A percentile compares a stretch with the other conserved stretches of the same genome.
Conservation (phyloP, 2,113 vertebrate genomes). For the Microtus ochrogaster region DNA sequence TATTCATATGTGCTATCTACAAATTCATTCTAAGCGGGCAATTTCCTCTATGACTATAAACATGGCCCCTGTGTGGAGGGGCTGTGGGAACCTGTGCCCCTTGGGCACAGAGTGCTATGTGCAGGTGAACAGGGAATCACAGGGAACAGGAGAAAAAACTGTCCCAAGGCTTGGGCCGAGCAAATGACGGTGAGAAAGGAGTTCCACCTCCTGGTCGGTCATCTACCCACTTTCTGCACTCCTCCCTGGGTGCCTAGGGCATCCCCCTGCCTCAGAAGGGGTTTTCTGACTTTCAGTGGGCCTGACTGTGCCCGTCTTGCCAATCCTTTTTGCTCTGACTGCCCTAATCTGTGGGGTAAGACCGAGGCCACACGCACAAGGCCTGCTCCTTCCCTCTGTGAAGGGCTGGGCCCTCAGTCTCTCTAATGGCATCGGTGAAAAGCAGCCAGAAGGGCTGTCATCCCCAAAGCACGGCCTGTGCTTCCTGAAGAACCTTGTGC, state of each 20-base stretch:
- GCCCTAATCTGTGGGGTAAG: neutral
- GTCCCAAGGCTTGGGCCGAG: neutral
- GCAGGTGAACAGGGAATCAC: neutral
- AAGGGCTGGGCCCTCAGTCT: neutral
- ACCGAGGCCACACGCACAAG: neutral
- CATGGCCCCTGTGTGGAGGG: neutral
- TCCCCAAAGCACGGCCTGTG: accelerated
- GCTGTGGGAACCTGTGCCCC: conserved; percentile 3
- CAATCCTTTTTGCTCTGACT: neutral
- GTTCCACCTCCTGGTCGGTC: neutral
- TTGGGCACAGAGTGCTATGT: neutral
- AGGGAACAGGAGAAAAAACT: neutral
- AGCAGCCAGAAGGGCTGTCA: neutral
- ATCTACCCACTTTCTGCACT: neutral
- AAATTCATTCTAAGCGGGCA: conserved; percentile 62
- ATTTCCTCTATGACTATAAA: conserved; percentile 26
- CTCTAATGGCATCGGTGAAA: neutral
- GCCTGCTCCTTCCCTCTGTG: neutral
- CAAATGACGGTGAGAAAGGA: neutral
- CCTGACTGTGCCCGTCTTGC: neutral
- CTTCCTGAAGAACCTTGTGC: neutral
- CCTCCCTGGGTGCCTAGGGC: neutral
- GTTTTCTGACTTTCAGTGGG: neutral
- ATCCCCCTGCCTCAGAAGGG: neutral
- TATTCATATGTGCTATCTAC: conserved; percentile 46